Evolutionary conservation across 1,140 invertebrate species (phyloP).

Genomic region (Asbolus verrucosus): DNA sequence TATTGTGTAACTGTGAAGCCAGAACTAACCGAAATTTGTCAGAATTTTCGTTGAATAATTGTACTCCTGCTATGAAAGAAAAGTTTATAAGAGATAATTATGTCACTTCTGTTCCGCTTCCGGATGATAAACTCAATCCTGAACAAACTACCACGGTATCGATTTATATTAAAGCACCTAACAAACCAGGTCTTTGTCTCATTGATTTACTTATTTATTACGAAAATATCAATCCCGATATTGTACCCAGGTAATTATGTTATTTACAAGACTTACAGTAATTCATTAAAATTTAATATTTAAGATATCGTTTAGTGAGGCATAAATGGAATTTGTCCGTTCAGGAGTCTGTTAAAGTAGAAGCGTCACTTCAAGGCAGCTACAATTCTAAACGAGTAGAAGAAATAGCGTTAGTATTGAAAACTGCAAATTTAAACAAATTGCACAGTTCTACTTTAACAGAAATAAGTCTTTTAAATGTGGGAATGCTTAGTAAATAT

Average conservation of each 20-base stretch:
- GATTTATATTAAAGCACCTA: constrained; percentile 78
- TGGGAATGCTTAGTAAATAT: constrained; percentile 69
- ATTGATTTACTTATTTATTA: constrained; percentile 82
- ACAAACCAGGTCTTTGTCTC: constrained; percentile 72
- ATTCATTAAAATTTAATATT: constrained; percentile 55
- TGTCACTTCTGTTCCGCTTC: constrained; percentile 67
- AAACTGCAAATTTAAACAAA: constrained; percentile 76
- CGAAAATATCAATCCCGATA: constrained; percentile 68
- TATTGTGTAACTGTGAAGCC: constrained; percentile 68
- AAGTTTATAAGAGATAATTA: constrained; percentile 67
- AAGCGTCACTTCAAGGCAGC: constrained; percentile 68
- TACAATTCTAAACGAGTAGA: constrained; percentile 66
- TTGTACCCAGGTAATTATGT: constrained; percentile 64
- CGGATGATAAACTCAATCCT: constrained; percentile 67
- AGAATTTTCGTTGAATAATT: constrained; percentile 47
- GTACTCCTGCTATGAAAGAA: constrained; percentile 64
- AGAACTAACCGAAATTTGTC: constrained; percentile 24
- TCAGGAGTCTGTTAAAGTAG: constrained; percentile 75
- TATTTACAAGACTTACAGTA: neutral
- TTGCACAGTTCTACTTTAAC: constrained; percentile 71
- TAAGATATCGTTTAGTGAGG: constrained; percentile 75
- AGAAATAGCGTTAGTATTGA: constrained; percentile 72
- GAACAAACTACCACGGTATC: constrained; percentile 70
- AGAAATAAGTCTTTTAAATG: constrained; percentile 71
- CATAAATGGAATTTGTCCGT: constrained; percentile 78